phyloP scores from a whole-genome alignment of 2,888 invertebrate genomes.

The Pyrochroa serraticornis region DNA sequence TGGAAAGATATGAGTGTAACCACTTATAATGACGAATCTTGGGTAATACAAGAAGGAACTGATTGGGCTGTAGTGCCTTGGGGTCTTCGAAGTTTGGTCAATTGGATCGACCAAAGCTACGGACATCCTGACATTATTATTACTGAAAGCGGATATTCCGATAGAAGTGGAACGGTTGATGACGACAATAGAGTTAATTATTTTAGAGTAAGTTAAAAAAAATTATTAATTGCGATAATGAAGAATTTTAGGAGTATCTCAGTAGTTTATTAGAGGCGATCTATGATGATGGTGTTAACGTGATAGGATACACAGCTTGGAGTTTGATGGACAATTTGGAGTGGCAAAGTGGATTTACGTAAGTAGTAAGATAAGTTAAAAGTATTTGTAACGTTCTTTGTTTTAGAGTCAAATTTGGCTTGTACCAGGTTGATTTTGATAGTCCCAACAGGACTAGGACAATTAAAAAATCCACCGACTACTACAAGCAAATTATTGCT shows the following conservation, averaged over 20 bases:
- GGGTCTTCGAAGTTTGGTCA: conserved; percentile 62
- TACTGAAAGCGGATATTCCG: conserved; percentile 65
- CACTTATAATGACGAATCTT: conserved; percentile 19
- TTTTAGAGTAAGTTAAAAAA: conserved; percentile 35
- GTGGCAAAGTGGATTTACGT: conserved; percentile 63
- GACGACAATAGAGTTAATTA: conserved; percentile 60
- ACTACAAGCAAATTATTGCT: conserved; percentile 57
- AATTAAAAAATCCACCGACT: conserved; percentile 66
- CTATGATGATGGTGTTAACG: conserved; percentile 55
- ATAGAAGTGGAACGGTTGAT: conserved; percentile 57
- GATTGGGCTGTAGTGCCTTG: conserved; percentile 52
- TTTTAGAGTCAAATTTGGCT: conserved; percentile 69
- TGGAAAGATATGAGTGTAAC: conserved; percentile 13
- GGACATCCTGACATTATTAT: conserved; percentile 62
- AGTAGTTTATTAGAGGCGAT: conserved; percentile 37
- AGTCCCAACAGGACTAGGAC: conserved; percentile 64
- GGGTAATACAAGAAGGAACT: conserved; percentile 8
- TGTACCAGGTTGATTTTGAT: conserved; percentile 70
- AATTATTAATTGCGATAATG: not conserved
- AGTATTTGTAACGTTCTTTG: conserved; percentile 20
- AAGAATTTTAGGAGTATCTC: conserved; percentile 36
- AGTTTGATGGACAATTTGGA: conserved; percentile 68
- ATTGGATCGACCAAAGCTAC: conserved; percentile 49
- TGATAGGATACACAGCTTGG: conserved; percentile 65
- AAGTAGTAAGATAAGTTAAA: conserved; percentile 35